Base-by-base conservation (phyloP, 2,113 vertebrate species). In the Bathybates hornii region DNA sequence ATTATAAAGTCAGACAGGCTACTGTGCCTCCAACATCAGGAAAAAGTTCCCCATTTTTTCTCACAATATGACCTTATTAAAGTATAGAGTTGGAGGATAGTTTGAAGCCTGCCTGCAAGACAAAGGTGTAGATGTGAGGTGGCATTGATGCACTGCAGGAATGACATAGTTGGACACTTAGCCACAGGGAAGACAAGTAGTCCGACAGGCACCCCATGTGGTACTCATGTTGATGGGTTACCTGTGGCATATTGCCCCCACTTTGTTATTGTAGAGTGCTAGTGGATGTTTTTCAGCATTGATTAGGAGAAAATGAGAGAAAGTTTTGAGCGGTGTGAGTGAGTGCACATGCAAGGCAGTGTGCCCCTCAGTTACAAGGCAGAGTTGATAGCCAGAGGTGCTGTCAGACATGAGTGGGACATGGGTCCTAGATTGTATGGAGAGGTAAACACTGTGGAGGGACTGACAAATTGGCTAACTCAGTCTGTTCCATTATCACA, bases 241-340 rank as follows among this genome's bases (percentile, higher is more conserved):
- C 66, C 61, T 63, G 83, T 86, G 80, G 78, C 89, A 86, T 71
- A 78, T 73, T 32, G 19, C 34, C 78, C 52, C 52, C 53, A 83
- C 85, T 50, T 92, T 86, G 81, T 92, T 92, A 94, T 92, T 95
- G 91, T 92, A 81, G 88, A 91, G 88, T 53, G 86, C 89, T 86
- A 52, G 82, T 54, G 89, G 88, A 88, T 93, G 84, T 81, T 92
- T 93, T 88, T 86, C 81, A 88, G 48, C 85, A 48, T 45, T 92
- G 93, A 95, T 93, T 93, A 57, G 63, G 38, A 71, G 52, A 59
- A 89, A 86, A 86, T 76, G 38, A 87, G 61, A 80, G 45, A 83
- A 82, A 61, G 80, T 84, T 89, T 78, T 87, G 84, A 66, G 73
- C 29, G 3, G 48, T 85, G 83, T 88, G 56, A 63, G 68, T 66